Percentiles rank a stretch among this genome's conserved stretches.
Conservation (phyloP, 64 coral and sea anemone genomes). For the Montipora efflorescens region DNA sequence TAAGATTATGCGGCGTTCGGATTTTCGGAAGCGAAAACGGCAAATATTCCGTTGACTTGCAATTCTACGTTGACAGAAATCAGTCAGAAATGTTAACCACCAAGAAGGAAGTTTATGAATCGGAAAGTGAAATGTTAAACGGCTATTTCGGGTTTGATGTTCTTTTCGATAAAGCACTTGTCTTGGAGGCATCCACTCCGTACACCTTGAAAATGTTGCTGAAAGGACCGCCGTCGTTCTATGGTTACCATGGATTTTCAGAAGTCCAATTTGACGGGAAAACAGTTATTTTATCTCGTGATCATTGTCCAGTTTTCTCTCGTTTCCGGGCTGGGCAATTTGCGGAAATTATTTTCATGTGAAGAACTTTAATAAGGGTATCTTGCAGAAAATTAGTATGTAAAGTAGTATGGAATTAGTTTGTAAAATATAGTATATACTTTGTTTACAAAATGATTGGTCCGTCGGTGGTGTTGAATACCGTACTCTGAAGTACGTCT, state of each 20-base stretch:
- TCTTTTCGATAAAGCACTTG: conserved; percentile 40
- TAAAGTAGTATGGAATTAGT: no score
- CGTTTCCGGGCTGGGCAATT: conserved; percentile 65
- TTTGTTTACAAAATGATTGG: no score
- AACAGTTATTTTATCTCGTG: conserved; percentile 46
- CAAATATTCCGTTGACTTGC: conserved; percentile 40
- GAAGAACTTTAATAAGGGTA: not conserved
- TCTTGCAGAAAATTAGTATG: not conserved
- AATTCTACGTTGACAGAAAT: conserved; percentile 33
- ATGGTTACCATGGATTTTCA: conserved; percentile 11
- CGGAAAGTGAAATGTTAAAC: conserved; percentile 16
- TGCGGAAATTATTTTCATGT: conserved; percentile 70
- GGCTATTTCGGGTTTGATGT: conserved; percentile 72
- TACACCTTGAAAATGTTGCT: conserved; percentile 51
- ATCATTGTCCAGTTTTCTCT: conserved; percentile 16
- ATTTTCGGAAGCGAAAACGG: conserved; percentile 71
- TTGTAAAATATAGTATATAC: no score
- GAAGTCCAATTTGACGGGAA: not conserved
- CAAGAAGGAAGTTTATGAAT: conserved; percentile 45
- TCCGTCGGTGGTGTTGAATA: no score
- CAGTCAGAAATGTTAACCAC: not conserved
- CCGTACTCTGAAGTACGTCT: no score
- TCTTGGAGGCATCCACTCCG: conserved; percentile 5
- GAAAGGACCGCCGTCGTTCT: conserved; percentile 31
- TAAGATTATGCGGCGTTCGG: conserved; percentile 69